Evolutionary conservation across 1,140 invertebrate species (phyloP).

Genomic region (Brachionus asplanchnoidis): DNA sequence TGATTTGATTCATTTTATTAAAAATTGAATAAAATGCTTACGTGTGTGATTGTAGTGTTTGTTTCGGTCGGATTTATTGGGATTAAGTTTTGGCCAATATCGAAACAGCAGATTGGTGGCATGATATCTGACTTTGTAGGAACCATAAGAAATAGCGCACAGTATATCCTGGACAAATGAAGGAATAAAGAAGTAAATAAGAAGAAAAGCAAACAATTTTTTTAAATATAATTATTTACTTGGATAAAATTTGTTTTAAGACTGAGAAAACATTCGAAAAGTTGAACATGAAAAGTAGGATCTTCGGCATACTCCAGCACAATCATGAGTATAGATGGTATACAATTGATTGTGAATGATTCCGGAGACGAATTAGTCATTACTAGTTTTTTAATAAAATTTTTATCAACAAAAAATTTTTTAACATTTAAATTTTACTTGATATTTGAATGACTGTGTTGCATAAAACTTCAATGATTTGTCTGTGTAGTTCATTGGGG

Average conservation of each 20-base stretch:
- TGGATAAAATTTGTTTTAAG: slow-evolving; percentile 36
- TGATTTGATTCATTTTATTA: background rate
- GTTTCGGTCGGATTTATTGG: slow-evolving; percentile 72
- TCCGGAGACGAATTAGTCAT: background rate
- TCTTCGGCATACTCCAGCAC: slow-evolving; percentile 91
- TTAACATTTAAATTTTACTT: slow-evolving; percentile 62
- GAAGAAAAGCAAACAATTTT: too few relatives aligned
- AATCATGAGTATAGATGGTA: slow-evolving; percentile 91
- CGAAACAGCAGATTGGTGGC: slow-evolving; percentile 94
- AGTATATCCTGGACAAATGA: slow-evolving; percentile 71
- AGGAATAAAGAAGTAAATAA: too few relatives aligned
- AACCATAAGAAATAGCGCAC: slow-evolving; percentile 92
- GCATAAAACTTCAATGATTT: slow-evolving; percentile 88
- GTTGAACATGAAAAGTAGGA: slow-evolving; percentile 54
- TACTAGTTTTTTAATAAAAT: background rate
- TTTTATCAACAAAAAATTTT: background rate
- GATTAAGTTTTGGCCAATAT: slow-evolving; percentile 98
- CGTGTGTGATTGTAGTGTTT: background rate
- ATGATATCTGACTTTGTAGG: slow-evolving; percentile 77
- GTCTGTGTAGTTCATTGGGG: slow-evolving; percentile 81
- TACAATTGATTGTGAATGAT: slow-evolving; percentile 76
- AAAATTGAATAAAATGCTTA: slow-evolving; percentile 18
- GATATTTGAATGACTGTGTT: slow-evolving; percentile 94
- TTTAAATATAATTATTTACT: background rate
- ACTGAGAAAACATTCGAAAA: slow-evolving; percentile 25